phyloP scores from a whole-genome alignment of 2,888 invertebrate species.

The Tachina fera region DNA sequence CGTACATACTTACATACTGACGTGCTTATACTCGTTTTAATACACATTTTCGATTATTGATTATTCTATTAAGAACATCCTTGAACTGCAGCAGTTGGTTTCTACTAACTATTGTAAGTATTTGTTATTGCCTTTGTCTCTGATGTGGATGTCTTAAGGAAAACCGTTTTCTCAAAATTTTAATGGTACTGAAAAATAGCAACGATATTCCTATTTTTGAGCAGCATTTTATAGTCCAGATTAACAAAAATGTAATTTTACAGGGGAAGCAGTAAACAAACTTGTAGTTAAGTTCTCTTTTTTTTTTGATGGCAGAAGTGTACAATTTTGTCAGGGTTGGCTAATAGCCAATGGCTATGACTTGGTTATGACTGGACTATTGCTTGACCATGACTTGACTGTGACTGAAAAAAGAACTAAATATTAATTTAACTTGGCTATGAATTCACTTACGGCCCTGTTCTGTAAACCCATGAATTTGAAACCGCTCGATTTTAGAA shows the following conservation, averaged over 20 bases:
- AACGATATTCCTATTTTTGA: constrained; percentile 28
- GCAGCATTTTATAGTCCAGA: neutral
- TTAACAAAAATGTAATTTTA: neutral
- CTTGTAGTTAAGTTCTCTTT: no score
- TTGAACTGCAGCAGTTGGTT: constrained; percentile 40
- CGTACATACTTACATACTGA: neutral
- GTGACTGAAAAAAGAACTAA: no score
- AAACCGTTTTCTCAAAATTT: constrained; percentile 16
- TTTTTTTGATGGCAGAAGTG: no score
- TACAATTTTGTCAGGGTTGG: no score
- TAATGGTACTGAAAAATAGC: constrained; percentile 38
- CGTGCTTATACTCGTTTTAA: neutral
- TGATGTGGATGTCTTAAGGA: neutral
- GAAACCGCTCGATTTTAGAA: no score
- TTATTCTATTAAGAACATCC: constrained; percentile 49
- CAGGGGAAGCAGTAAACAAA: no score
- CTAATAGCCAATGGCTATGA: no score
- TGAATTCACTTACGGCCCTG: no score
- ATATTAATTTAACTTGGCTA: no score
- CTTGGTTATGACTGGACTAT: no score
- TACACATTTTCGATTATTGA: constrained; percentile 49
- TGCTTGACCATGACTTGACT: no score
- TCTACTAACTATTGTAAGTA: neutral
- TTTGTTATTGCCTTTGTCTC: constrained; percentile 2
- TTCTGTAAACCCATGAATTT: no score